Percentiles rank a stretch among this genome's conserved stretches.
Conservation (phyloP, 2,797 vertebrate species). For the Neoniphon sammara region DNA sequence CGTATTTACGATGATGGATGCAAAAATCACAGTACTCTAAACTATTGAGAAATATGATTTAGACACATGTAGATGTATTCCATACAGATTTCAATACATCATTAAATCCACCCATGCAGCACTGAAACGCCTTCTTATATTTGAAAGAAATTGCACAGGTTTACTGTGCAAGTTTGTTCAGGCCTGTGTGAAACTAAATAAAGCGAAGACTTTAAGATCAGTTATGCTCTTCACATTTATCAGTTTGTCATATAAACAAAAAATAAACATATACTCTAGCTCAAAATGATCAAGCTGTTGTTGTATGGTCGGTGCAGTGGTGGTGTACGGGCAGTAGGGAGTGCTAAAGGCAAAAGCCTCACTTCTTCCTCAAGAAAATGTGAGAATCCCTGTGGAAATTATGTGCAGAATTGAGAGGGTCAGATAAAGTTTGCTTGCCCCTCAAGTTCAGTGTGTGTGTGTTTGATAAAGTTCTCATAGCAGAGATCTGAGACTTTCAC, state of each 20-base stretch:
- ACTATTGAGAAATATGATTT: too few relatives aligned
- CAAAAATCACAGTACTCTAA: too few relatives aligned
- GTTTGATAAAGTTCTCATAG: conserved; percentile 73
- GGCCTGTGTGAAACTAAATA: too few relatives aligned
- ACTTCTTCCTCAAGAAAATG: conserved; percentile 55
- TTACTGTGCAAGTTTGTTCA: too few relatives aligned
- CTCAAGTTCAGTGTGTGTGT: conserved; percentile 60
- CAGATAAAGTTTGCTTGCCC: conserved; percentile 67
- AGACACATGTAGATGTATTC: conserved; percentile 9
- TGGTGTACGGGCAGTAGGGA: conserved; percentile 52
- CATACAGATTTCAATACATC: conserved; percentile 21
- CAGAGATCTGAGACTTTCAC: conserved; percentile 63
- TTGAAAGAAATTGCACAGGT: too few relatives aligned
- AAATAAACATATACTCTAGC: too few relatives aligned
- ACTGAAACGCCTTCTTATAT: too few relatives aligned
- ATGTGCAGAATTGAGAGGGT: conserved; percentile 58
- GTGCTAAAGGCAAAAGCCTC: conserved; percentile 50
- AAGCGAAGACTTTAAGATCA: too few relatives aligned
- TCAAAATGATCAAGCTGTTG: not conserved
- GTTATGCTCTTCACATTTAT: too few relatives aligned
- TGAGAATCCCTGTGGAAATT: conserved; percentile 50
- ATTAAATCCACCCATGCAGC: too few relatives aligned
- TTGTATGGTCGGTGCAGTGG: conserved; percentile 27
- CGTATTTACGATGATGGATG: too few relatives aligned
- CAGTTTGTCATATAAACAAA: too few relatives aligned